Base-by-base conservation (phyloP, 2,113 vertebrate genomes). In the Diadophis punctatus region DNA sequence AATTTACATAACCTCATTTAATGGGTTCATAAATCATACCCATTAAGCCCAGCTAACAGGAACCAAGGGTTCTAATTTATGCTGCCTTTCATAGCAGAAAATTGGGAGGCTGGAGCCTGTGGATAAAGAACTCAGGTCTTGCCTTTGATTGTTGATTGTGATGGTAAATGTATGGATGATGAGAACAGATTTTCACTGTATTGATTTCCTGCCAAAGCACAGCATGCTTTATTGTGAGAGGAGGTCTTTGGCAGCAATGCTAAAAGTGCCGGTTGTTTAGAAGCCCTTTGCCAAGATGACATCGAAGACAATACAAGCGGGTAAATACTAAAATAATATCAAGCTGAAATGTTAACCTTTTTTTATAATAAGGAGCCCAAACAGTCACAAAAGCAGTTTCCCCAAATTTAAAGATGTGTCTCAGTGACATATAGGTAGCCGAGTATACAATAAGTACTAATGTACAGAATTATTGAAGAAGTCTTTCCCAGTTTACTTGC, bases 1-100 rank as follows among this genome's bases (percentile, higher is more conserved):
- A 98, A 99, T 99, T 99, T 99, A 99, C 99, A 99, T 99, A 99
- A 99, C 99, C 99, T 99, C 99, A 99, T 99, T 99, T 99, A 99
- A 99, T 99, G 98, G 92, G 99, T 99, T 99, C 99, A 99, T 99
- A 99, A 99, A 99, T 99, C 99, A 99, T 99, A 98, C 99, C 98
- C 99, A 99, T 99, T 99, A 99, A 98, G 98, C 98, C 98, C 98
- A 97, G 98, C 99, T 99, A 99, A 99, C 99, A 99, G 98, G 99
- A 99, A 99, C 98, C 98, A 98, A 99, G 99, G 99, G 98, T 99
- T 99, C 98, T 99, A 99, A 99, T 99, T 99, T 99, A 99, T 98
- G 98, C 98, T 99, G 98, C 99, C 98, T 99, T 99, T 99, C 99
- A 99, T 98, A 98, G 99, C 98, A 99, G 99, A 98, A 99, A 99